phyloP scores from a whole-genome alignment of 2,888 invertebrate genomes.

The Campoplex capitator region DNA sequence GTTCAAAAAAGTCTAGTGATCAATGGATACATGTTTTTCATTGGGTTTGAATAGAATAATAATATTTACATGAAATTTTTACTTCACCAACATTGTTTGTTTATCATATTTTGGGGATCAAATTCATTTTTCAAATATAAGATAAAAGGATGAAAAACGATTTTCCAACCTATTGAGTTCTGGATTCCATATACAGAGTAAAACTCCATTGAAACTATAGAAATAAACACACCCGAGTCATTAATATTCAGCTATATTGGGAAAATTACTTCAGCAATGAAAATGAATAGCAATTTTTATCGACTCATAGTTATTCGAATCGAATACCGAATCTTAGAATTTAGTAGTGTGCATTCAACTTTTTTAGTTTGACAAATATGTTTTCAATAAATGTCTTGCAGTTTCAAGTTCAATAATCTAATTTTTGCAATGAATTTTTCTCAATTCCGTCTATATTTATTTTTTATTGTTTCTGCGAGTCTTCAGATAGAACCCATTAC shows the following conservation, averaged over 20 bases:
- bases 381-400: too few relatives aligned
- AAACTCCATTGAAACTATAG: neutral
- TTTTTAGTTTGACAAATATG: too few relatives aligned
- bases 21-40: neutral
- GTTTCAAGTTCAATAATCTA: too few relatives aligned
- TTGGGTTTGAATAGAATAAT: neutral
- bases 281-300: neutral
- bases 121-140: neutral
- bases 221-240: neutral
- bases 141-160: neutral
- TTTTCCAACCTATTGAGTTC: too few relatives aligned
- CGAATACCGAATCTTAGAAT: too few relatives aligned
- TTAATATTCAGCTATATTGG: neutral
- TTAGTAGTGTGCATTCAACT: too few relatives aligned
- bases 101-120: neutral
- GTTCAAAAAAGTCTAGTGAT: too few relatives aligned
- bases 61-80: neutral
- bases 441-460: too few relatives aligned
- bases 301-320: neutral
- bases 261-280: neutral
- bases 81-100: neutral
- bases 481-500: too few relatives aligned
- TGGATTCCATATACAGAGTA: neutral
- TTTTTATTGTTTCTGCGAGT: too few relatives aligned
- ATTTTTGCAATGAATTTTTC: too few relatives aligned